Conservation (phyloP, 2,888 invertebrate genomes). For the Tachystola acroxantha region DNA sequence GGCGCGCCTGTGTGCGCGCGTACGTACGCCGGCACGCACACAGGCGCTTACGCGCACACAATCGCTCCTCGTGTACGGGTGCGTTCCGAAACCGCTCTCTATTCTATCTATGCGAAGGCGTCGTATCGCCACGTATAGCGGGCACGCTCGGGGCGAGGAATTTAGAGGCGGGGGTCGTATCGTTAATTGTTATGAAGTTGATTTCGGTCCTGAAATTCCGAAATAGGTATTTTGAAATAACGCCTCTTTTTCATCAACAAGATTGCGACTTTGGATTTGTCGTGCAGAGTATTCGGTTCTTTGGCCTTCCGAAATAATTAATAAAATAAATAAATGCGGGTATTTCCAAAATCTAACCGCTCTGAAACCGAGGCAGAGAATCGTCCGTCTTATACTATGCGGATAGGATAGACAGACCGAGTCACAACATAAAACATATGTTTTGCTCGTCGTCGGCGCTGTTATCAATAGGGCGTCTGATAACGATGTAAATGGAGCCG, state of each 20-base stretch:
- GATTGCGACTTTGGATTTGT: constrained; percentile 29
- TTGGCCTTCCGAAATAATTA: background rate
- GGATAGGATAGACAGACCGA: background rate
- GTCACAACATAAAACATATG: constrained; percentile 19
- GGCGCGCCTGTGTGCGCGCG: constrained; percentile 56
- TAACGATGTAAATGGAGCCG: constrained; percentile 53
- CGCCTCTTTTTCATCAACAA: constrained; percentile 62
- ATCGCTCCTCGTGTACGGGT: constrained; percentile 47
- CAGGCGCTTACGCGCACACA: constrained; percentile 37
- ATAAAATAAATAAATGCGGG: background rate
- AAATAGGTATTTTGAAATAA: constrained; percentile 76
- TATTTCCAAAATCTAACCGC: background rate
- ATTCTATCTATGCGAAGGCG: constrained; percentile 79
- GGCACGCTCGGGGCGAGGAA: constrained; percentile 78
- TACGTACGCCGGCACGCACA: constrained; percentile 45
- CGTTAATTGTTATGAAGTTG: constrained; percentile 79
- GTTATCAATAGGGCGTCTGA: constrained; percentile 57
- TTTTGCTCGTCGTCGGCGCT: constrained; percentile 36
- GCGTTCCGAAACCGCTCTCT: constrained; percentile 79
- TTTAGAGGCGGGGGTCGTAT: constrained; percentile 79
- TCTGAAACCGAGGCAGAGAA: background rate
- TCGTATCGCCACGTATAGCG: constrained; percentile 76
- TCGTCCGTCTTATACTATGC: background rate
- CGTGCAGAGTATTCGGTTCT: constrained; percentile 16
- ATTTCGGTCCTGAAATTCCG: constrained; percentile 78